These are phyloP conservation scores for Prinia subflava DNA, from an alignment of 2,113 vertebrate species.

Conservation along the genomic window DNA sequence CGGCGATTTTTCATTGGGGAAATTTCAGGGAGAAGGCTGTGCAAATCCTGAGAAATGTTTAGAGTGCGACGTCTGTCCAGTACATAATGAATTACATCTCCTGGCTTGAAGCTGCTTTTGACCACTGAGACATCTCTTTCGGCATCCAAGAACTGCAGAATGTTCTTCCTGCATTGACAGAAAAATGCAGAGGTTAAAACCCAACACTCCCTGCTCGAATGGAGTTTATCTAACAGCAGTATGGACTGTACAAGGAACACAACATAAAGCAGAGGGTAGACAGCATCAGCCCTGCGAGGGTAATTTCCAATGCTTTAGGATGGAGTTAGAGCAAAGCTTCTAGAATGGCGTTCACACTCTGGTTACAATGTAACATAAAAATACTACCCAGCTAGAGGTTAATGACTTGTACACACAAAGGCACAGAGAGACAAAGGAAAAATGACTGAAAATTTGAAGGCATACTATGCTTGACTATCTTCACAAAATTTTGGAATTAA, in stretches of 20 bases:
- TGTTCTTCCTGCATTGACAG: constrained; percentile 78
- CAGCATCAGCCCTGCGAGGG: not conserved
- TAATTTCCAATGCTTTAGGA: not conserved
- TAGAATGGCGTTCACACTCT: not conserved
- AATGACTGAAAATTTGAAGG: not conserved
- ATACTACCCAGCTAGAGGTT: not conserved
- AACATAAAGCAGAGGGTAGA: not conserved
- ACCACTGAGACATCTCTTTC: constrained; percentile 87
- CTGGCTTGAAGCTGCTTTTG: constrained; percentile 87
- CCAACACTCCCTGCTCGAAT: not conserved
- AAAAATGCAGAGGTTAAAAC: not conserved
- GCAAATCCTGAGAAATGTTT: constrained; percentile 82
- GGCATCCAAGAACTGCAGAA: constrained; percentile 86
- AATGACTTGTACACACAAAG: not conserved
- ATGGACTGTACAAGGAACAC: not conserved
- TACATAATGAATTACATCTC: constrained; percentile 86
- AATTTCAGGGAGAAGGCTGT: constrained; percentile 85
- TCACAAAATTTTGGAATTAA: not conserved
- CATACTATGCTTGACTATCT: not conserved
- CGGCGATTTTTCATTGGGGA: constrained; percentile 87
- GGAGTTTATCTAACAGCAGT: not conserved
- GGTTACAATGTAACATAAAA: not conserved
- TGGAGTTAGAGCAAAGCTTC: not conserved
- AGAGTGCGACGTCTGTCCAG: constrained; percentile 84
- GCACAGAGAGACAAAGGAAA: not conserved